Evolutionary conservation across 2,113 vertebrate genomes (phyloP).

Genomic region (Glaucomys volans): DNA sequence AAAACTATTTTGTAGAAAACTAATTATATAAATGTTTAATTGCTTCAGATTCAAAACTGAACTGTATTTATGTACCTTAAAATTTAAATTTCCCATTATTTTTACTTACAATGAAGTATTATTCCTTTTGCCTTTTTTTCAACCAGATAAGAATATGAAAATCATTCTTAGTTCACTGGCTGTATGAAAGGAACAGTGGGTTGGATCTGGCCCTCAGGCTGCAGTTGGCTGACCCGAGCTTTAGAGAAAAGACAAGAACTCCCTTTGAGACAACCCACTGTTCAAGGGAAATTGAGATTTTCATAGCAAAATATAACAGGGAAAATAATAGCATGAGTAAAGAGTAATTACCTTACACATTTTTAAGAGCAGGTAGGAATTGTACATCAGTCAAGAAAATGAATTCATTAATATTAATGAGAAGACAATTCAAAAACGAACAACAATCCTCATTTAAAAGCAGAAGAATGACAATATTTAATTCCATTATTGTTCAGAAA

Average conservation of each 20-base stretch:
- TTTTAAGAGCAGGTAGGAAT: background rate
- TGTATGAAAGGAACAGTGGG: background rate
- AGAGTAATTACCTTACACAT: background rate
- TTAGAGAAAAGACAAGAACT: background rate
- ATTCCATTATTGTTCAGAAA: slow-evolving; percentile 58
- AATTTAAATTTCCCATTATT: background rate
- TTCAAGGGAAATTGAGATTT: slow-evolving; percentile 21
- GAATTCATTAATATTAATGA: slow-evolving; percentile 55
- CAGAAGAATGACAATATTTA: slow-evolving; percentile 48
- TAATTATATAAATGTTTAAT: background rate
- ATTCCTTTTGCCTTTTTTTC: background rate
- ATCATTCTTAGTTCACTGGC: background rate
- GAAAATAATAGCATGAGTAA: background rate
- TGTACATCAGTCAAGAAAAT: background rate
- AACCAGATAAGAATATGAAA: background rate
- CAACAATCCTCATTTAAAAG: slow-evolving; percentile 30
- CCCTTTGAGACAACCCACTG: background rate
- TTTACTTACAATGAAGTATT: background rate
- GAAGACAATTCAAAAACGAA: slow-evolving; percentile 5
- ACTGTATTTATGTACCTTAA: background rate
- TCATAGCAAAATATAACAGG: background rate
- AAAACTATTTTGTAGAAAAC: background rate
- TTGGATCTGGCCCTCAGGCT: background rate
- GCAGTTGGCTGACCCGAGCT: background rate
- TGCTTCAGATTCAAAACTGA: background rate